These are phyloP conservation scores for Lumbricus terrestris DNA, from an alignment of 2,888 invertebrate genomes.

Conservation along the genomic window DNA sequence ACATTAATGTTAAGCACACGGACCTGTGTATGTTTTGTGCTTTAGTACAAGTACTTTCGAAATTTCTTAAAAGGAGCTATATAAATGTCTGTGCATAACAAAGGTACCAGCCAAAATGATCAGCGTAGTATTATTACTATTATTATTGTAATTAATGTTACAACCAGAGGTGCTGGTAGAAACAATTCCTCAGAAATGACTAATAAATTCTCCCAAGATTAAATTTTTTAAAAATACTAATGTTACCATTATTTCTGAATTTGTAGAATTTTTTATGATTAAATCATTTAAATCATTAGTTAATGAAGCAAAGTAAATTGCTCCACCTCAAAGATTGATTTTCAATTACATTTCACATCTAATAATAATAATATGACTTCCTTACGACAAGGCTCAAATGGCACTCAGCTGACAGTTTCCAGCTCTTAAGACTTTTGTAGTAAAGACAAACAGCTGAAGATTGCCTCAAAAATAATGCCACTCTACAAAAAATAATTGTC, in stretches of 20 bases:
- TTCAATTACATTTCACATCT: not conserved
- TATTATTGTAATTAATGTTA: not conserved
- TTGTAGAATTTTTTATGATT: not conserved
- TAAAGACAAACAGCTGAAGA: not conserved
- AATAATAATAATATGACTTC: not conserved
- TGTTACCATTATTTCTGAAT: not conserved
- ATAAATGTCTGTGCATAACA: slow-evolving; percentile 3
- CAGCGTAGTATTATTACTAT: not conserved
- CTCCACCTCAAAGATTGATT: not conserved
- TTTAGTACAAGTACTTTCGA: not conserved
- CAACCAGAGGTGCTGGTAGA: not conserved
- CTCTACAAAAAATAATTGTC: not conserved
- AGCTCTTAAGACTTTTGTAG: not conserved
- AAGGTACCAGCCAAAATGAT: not conserved
- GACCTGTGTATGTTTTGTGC: not conserved
- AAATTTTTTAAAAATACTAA: not conserved
- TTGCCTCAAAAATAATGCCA: not conserved
- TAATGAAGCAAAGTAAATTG: not conserved
- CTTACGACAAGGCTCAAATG: not conserved
- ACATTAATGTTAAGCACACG: no score
- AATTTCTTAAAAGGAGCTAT: not conserved
- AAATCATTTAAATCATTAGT: not conserved
- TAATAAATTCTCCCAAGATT: not conserved
- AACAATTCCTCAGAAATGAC: not conserved
- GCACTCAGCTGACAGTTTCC: not conserved